Evolutionary conservation across 2,113 vertebrate genomes (phyloP).

Genomic region (Xenopus borealis): DNA sequence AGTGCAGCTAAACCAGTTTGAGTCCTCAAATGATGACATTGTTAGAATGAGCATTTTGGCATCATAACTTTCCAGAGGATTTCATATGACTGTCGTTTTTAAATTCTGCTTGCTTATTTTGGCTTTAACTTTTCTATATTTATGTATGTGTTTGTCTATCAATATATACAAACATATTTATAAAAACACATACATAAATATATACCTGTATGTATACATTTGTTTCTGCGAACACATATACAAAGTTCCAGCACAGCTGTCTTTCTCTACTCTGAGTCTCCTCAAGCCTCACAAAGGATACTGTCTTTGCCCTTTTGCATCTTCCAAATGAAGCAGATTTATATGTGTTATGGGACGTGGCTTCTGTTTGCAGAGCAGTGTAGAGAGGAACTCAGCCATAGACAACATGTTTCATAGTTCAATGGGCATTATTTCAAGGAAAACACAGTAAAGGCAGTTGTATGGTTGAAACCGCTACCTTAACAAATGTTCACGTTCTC

Average conservation of each 20-base stretch:
- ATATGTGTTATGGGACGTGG: constrained; percentile 31
- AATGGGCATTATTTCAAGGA: constrained; percentile 81
- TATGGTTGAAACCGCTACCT: too few species aligned
- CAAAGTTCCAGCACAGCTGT: constrained; percentile 65
- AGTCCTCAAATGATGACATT: constrained; percentile 81
- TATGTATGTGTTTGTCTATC: constrained; percentile 14
- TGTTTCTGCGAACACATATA: constrained; percentile 45
- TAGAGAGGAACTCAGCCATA: too few species aligned
- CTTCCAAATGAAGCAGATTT: constrained; percentile 40
- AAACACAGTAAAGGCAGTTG: background rate
- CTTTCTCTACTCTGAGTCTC: constrained; percentile 62
- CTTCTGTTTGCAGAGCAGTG: constrained; percentile 23
- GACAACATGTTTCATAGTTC: constrained; percentile 36
- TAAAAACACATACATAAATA: background rate
- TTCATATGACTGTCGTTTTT: constrained; percentile 71
- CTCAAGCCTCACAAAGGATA: constrained; percentile 59
- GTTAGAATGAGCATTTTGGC: constrained; percentile 90
- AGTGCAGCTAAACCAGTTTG: constrained; percentile 73
- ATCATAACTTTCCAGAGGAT: constrained; percentile 66
- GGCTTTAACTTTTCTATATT: constrained; percentile 2
- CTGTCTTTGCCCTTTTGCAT: constrained; percentile 41
- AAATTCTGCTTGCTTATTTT: constrained; percentile 52
- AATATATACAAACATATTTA: constrained; percentile 1
- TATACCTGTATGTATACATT: background rate
- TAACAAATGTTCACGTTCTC: too few species aligned